Evolutionary conservation across 2,113 vertebrate species (phyloP).

Genomic region (Antigone vipio): DNA sequence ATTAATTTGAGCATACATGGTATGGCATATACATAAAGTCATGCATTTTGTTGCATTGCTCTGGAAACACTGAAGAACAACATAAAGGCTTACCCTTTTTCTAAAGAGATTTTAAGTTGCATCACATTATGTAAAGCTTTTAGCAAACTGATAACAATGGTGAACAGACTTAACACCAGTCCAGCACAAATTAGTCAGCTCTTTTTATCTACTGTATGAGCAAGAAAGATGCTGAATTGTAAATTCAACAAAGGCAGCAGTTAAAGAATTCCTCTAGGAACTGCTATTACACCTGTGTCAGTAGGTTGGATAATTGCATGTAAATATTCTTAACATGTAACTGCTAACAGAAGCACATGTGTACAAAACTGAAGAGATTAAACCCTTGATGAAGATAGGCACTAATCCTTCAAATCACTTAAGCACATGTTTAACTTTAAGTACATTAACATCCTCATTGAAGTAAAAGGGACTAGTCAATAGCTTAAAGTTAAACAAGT

Average conservation of each 20-base stretch:
- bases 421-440: slow-evolving; percentile 47
- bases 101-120: background rate
- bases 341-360: background rate
- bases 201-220: background rate
- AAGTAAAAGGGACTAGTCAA: background rate
- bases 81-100: background rate
- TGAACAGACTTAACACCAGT: background rate
- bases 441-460: background rate
- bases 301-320: background rate
- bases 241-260: background rate
- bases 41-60: background rate
- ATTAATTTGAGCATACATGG: background rate
- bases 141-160: background rate
- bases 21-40: no score
- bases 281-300: background rate
- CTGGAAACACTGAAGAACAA: background rate
- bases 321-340: background rate
- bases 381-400: background rate
- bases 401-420: slow-evolving; percentile 25
- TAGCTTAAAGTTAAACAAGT: slow-evolving; percentile 11
- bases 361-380: background rate
- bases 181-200: background rate
- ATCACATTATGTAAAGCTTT: background rate
- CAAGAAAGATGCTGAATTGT: background rate
- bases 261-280: background rate